phyloP scores from a whole-genome alignment of 2,797 vertebrate species.

The Fratercula arctica region DNA sequence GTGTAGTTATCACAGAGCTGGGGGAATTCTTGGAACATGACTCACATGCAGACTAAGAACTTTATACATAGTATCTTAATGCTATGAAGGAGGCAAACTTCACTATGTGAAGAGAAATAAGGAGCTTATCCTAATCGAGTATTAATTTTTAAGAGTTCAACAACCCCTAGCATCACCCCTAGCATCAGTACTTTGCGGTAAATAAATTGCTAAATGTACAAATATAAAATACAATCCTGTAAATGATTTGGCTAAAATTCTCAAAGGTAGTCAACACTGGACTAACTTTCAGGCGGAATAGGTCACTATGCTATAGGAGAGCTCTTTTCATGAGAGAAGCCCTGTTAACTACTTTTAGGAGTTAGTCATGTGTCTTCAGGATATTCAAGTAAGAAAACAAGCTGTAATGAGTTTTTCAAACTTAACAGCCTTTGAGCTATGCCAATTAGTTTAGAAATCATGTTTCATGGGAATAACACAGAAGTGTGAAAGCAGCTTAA shows the following conservation, averaged over 20 bases:
- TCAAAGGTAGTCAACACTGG: not conserved
- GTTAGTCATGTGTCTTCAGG: not conserved
- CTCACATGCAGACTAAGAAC: not conserved
- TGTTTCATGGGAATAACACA: not conserved
- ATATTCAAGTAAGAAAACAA: not conserved
- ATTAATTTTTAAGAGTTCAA: not conserved
- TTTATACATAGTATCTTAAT: not conserved
- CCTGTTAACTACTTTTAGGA: not conserved
- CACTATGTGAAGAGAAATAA: not conserved
- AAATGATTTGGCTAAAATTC: not conserved
- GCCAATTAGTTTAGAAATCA: not conserved
- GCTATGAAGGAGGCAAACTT: not conserved
- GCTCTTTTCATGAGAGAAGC: not conserved
- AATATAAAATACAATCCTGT: not conserved
- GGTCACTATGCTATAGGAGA: not conserved
- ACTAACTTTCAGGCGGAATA: not conserved
- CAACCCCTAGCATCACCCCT: not conserved
- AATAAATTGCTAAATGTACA: not conserved
- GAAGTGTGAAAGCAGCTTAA: not conserved
- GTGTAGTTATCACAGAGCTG: not conserved
- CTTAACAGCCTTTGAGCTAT: not conserved
- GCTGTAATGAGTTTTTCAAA: not conserved
- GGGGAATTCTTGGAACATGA: not conserved
- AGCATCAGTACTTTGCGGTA: not conserved
- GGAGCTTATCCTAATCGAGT: not conserved